Base-by-base conservation (phyloP, 2,888 invertebrate species). In the Venusia cambrica region DNA sequence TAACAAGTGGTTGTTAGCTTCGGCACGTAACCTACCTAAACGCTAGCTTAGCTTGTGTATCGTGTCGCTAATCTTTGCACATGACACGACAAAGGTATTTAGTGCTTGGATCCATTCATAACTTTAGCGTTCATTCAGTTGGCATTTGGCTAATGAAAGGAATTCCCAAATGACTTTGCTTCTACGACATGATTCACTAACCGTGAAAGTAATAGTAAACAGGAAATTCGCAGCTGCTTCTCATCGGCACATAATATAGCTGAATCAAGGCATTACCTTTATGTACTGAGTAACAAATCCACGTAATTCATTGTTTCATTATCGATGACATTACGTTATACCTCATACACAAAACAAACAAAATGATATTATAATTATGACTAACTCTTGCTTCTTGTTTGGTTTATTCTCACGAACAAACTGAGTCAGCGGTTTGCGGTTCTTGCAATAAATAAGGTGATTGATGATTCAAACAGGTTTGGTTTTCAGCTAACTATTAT, bases 1-100 rank as follows among this genome's bases (percentile, higher is more conserved):
- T 74, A 76, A 74, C 68, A 61, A 65, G 63, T 58, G 52, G 61
- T 61, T 59, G 60, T 61, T 58, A 60, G 60, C 57, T 58, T 57
- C 57, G 54, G 61, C 59, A 63, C 58, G 63, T 62, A 64, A 62
- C 51, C 48, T 49, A 48, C 46, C 46, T 47, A 39, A 37, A 50
- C 48, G 48, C 47, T 45, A 39, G 40, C 45, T 51, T 46, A 45
- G 39, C 44, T 50, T 33, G 31, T 38, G 44, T 50, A 46, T 41
- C 35, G 37, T 22, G 19, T 17, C 32, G 39, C 31, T 39, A 37
- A 45, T 48, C 50, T 50, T 37, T 25, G 24, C 24, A 38, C 32
- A 38, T 15, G 26, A 7, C 17, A 38, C 12, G 26, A 7, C 17
- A 30, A 18, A 28, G 6, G 5, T 29, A 38, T 37, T 40, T 41